Conservation (phyloP, 2,113 vertebrate genomes). For the Odontophorus gujanensis region DNA sequence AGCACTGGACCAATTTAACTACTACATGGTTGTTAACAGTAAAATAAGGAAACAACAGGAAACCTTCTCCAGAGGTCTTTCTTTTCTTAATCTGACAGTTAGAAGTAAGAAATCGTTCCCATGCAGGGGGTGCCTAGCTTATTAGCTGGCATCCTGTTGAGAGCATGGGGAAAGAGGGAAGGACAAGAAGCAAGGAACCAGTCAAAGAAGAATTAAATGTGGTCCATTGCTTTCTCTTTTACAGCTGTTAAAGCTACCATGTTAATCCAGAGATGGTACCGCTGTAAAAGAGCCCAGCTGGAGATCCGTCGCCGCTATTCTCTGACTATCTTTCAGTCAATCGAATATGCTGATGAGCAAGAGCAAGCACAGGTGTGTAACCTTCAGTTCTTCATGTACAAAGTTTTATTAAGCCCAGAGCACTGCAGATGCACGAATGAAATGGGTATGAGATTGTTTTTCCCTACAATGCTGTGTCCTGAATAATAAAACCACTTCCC, state of each 20-base stretch:
- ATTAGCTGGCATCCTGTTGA: not conserved
- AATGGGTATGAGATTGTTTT: not conserved
- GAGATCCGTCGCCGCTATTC: slow-evolving; percentile 89
- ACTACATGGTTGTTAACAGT: not conserved
- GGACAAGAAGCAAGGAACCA: not conserved
- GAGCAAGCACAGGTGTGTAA: slow-evolving; percentile 91
- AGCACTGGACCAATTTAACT: not conserved
- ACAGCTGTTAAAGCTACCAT: slow-evolving; percentile 88
- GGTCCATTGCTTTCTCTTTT: slow-evolving; percentile 21
- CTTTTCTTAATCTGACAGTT: not conserved
- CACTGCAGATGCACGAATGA: not conserved
- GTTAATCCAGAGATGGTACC: slow-evolving; percentile 95
- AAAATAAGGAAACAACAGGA: not conserved
- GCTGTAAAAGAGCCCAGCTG: slow-evolving; percentile 86
- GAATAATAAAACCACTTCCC: not conserved
- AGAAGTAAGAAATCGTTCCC: not conserved
- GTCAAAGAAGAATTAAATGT: not conserved
- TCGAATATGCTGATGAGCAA: slow-evolving; percentile 95
- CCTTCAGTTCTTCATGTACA: not conserved
- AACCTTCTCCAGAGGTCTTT: not conserved
- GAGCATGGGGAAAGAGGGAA: not conserved
- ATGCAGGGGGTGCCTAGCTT: not conserved
- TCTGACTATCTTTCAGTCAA: slow-evolving; percentile 93
- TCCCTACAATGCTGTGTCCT: not conserved
- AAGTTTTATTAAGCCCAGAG: not conserved